phyloP scores from a whole-genome alignment of 1,140 invertebrate species.

The Drosophila subpulchrella region DNA sequence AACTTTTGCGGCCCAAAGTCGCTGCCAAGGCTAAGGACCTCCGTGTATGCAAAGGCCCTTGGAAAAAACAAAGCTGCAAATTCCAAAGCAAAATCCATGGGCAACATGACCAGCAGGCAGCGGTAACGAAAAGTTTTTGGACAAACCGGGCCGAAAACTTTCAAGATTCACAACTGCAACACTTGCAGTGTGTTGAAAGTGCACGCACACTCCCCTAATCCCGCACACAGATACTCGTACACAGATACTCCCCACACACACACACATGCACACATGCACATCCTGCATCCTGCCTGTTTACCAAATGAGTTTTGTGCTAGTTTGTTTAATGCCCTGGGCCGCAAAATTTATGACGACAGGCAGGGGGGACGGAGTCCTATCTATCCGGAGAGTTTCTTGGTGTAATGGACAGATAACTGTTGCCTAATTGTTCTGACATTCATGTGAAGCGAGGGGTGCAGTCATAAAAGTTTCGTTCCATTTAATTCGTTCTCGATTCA shows the following conservation, averaged over 20 bases:
- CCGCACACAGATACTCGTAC: slow-evolving; percentile 15
- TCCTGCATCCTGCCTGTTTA: slow-evolving; percentile 75
- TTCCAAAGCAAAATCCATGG: slow-evolving; percentile 46
- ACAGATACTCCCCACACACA: slow-evolving; percentile 9
- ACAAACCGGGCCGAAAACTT: slow-evolving; percentile 65
- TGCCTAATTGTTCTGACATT: slow-evolving; percentile 73
- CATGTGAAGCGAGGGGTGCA: slow-evolving; percentile 12
- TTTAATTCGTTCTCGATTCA: slow-evolving; percentile 28
- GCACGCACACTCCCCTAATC: slow-evolving; percentile 21
- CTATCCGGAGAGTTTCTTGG: slow-evolving; percentile 50
- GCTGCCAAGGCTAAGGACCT: slow-evolving; percentile 45
- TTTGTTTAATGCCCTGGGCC: slow-evolving; percentile 68
- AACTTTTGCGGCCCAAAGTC: slow-evolving; percentile 55
- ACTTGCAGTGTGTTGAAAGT: slow-evolving; percentile 69
- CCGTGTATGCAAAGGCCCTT: slow-evolving; percentile 35
- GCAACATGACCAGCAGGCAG: slow-evolving; percentile 65
- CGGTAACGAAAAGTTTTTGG: slow-evolving; percentile 61
- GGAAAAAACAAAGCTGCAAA: slow-evolving; percentile 13
- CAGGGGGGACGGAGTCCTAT: slow-evolving; percentile 6
- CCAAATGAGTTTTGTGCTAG: slow-evolving; percentile 78
- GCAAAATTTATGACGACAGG: slow-evolving; percentile 46
- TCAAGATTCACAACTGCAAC: slow-evolving; percentile 78
- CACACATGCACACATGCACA: slow-evolving; percentile 25
- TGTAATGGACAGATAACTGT: slow-evolving; percentile 79
- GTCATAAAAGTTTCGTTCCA: slow-evolving; percentile 13